These are phyloP conservation scores for Dendronephthya gigantea DNA, from an alignment of 64 coral and sea anemone genomes.

Conservation along the genomic window DNA sequence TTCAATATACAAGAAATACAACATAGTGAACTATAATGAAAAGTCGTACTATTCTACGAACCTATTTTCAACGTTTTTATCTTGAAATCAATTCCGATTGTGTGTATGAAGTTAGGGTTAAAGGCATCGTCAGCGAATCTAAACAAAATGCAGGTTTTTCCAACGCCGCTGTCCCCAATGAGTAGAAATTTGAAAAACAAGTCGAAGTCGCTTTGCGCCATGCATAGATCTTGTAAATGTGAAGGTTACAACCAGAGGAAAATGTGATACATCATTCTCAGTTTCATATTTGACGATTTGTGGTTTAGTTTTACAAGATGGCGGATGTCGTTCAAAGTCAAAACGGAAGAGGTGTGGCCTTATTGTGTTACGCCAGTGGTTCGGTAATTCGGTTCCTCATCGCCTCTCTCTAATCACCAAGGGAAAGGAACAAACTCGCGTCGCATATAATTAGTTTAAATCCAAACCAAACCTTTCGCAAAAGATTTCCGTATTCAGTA, in stretches of 20 bases:
- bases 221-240: background rate
- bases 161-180: conserved; percentile 90
- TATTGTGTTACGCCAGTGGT: background rate
- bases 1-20: background rate
- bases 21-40: background rate
- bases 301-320: background rate
- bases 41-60: conserved; percentile 33
- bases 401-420: background rate
- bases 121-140: conserved; percentile 92
- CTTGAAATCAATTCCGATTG: conserved; percentile 97
- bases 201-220: conserved; percentile 83
- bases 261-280: background rate
- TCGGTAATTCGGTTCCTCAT: background rate
- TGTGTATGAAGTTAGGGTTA: conserved; percentile 92
- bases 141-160: conserved; percentile 97
- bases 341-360: background rate
- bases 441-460: no score
- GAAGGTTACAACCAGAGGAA: background rate
- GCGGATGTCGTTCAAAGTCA: background rate
- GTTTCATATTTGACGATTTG: background rate
- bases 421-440: no score
- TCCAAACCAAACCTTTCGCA: no score
- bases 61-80: conserved; percentile 86
- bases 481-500: no score
- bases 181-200: conserved; percentile 95